Percentiles rank a stretch among this genome's conserved stretches.
Evolutionary conservation across 2,113 vertebrate genomes (phyloP).

Genomic region (Crotalus viridis): DNA sequence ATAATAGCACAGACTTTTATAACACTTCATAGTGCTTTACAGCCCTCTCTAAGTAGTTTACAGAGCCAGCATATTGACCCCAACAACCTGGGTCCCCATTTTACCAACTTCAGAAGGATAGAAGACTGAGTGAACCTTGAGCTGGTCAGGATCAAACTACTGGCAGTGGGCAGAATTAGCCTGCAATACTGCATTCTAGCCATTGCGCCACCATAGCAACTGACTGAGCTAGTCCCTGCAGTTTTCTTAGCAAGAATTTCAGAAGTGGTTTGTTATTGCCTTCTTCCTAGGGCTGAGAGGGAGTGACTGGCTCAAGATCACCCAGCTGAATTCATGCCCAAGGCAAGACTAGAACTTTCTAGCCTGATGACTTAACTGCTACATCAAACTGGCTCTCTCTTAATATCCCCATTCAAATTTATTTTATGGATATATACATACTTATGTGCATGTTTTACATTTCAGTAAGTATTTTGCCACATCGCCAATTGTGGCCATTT

Average conservation of each 20-base stretch:
- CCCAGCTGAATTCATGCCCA: neutral
- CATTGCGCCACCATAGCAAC: neutral
- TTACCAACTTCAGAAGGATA: neutral
- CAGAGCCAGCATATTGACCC: neutral
- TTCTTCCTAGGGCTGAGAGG: neutral
- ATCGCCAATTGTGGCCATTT: slow-evolving; percentile 6
- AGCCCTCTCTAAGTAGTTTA: neutral
- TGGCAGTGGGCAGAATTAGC: neutral
- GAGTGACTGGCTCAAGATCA: neutral
- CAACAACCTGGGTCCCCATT: neutral
- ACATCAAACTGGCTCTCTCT: neutral
- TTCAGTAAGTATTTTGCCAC: neutral
- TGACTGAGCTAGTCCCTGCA: neutral
- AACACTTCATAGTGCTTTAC: neutral
- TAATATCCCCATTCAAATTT: neutral
- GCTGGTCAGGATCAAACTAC: neutral
- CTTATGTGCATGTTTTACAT: slow-evolving; percentile 14
- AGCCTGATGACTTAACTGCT: neutral
- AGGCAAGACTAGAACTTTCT: neutral
- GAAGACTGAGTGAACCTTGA: neutral
- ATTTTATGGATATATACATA: neutral
- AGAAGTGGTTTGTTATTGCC: neutral
- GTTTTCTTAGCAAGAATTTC: neutral
- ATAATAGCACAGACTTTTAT: neutral
- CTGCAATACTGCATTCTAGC: neutral